A percentile compares a stretch with the other conserved stretches of the same genome.
These are phyloP conservation scores for Neodon shergylaensis DNA, from an alignment of 2,113 vertebrate genomes.

Conservation along the genomic window DNA sequence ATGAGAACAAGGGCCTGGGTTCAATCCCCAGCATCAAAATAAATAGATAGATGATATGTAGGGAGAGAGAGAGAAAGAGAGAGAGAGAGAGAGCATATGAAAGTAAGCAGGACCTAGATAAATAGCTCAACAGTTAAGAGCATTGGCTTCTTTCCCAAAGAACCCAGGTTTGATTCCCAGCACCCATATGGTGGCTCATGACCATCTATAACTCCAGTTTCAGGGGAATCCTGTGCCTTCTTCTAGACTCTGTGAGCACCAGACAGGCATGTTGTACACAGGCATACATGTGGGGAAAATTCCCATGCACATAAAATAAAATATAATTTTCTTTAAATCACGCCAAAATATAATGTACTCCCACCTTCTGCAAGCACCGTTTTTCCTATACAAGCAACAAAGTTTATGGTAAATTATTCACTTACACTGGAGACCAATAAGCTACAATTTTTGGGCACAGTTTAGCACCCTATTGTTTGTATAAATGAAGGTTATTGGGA, in stretches of 20 bases:
- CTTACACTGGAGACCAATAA: background rate
- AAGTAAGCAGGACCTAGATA: background rate
- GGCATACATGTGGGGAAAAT: background rate
- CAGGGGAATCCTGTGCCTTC: background rate
- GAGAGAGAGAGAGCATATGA: background rate
- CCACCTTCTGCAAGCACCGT: background rate
- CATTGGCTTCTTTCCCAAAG: background rate
- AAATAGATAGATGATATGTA: background rate
- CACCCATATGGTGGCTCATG: background rate
- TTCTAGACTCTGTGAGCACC: background rate
- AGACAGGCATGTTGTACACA: background rate
- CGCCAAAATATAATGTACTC: background rate
- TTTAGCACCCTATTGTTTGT: background rate
- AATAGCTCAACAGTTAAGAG: background rate
- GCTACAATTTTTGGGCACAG: background rate
- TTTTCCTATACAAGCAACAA: background rate
- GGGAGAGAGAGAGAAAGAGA: too few species aligned
- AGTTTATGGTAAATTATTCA: background rate
- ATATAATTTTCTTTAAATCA: background rate
- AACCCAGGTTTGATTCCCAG: background rate
- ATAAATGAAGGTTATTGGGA: constrained; percentile 46
- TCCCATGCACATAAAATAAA: background rate
- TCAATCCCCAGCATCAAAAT: background rate
- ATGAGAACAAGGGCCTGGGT: background rate
- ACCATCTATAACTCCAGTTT: background rate